phyloP scores from a whole-genome alignment of 2,888 invertebrate species.

The Phlogophora meticulosa region DNA sequence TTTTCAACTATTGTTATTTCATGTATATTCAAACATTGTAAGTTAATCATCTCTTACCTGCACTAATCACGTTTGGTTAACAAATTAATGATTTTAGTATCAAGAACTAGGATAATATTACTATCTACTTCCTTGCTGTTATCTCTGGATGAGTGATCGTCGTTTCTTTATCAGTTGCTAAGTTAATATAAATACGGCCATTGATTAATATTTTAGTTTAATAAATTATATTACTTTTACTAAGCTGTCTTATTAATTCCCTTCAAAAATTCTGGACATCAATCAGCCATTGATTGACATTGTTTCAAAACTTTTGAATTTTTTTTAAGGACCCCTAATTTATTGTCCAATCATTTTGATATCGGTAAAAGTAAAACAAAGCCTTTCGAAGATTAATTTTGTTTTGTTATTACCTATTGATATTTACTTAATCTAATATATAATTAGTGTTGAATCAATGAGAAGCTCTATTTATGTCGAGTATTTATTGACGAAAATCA shows the following conservation, averaged over 20 bases:
- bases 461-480: neutral
- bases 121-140: neutral
- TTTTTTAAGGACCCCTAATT: slow-evolving; percentile 16
- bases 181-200: slow-evolving; percentile 15
- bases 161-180: slow-evolving; percentile 3
- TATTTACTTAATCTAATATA: neutral
- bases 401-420: neutral
- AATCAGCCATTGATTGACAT: slow-evolving; percentile 37
- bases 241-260: slow-evolving; percentile 18
- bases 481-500: neutral
- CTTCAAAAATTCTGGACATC: slow-evolving; percentile 21
- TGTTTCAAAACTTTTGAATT: slow-evolving; percentile 26
- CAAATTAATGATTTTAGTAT: neutral
- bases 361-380: neutral
- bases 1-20: neutral
- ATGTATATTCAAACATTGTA: neutral
- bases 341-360: neutral
- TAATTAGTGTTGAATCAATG: neutral
- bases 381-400: neutral
- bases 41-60: too few relatives aligned
- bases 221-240: slow-evolving; percentile 40
- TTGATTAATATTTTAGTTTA: slow-evolving; percentile 18
- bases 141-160: too few relatives aligned
- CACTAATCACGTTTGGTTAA: neutral
- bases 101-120: neutral